Base-by-base conservation (phyloP, 53 echinoderm and acorn worm species). In the Holothuria leucospilota region DNA sequence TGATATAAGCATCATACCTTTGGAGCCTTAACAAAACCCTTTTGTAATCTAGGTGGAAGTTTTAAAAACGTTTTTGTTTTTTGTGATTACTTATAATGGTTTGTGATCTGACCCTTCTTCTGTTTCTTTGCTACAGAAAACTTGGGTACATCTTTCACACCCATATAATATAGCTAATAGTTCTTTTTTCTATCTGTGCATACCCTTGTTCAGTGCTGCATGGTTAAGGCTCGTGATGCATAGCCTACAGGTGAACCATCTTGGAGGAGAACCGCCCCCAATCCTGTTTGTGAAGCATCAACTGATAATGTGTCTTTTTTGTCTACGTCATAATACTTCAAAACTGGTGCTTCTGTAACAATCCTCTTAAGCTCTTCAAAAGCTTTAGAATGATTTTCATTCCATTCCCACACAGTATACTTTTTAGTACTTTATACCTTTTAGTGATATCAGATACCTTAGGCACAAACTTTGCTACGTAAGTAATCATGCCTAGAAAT, bases 101-200 rank as follows among this genome's bases (percentile, higher is more conserved):
- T 88, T 71, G 63, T 72, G 88, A 61, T 88, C 82, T n/a, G 71
- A 27, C 62, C 82, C 82, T 16, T 63, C 15, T 11, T 10, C 16
- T 18, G 82, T 23, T 51, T 29, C 29, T 13, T 82, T 20, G 24
- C 58, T 46, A 49, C 59, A 70, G 2, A 88, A 25, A 29, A 58
- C 70, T 46, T 88, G 82, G 46, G 81, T 81, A 16, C 82, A 83
- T 20, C 75, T 87, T 27, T 87, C 84, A 15, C 51, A 39, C 11
- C 83, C 84, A 18, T 24, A 80, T 0, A 64, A 26, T 13, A 89
- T 82, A 4, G 78, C 91, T 18, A 73, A 26, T 30, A 75, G 51
- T 77, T 91, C 91, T n/a, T 15, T 91, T 87, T 21, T 87, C 91
- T 5, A 87, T 91, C 20, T 87, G 84, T 0, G 87, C 83, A 82